Base-by-base conservation (phyloP, 1,140 invertebrate genomes). In the Zelostemma sp. region DNA sequence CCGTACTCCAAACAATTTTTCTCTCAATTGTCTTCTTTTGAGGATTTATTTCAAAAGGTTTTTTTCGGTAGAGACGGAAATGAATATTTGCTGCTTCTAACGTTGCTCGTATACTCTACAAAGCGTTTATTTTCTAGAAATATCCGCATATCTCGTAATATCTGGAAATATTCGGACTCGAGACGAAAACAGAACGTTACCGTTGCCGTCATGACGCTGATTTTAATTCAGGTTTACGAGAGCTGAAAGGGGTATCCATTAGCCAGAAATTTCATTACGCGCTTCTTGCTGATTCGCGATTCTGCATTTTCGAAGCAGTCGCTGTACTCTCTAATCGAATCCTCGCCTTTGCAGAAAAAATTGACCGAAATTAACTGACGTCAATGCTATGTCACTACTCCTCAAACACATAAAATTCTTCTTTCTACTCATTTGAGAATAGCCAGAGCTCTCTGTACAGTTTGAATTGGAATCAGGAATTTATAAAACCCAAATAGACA, bases 141-240 rank as follows among this genome's bases (percentile, higher is more conserved):
- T 70, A 70, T 65, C 56, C 68, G 53, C 53, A 43, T 61, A 64
- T 69, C 67, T 46, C 61, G 67, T 69, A 69, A 69, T 69, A 70
- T 65, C 68, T 66, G 59, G 62, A 66, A 71, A 59, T 63, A 60
- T 58, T 57, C 57, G 21, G 50, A 57, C 46, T 63, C 62, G 55
- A 60, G 50, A 63, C 59, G 71, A 63, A 69, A 60, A 65, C 68
- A 69, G 67, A 65, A 62, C 55, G 62, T 66, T 63, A 54, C 62
- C 64, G 64, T 63, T 67, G 50, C 58, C 68, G 73, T 70, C 66
- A 67, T 56, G 56, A 65, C 63, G 69, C 72, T 73, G 73, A 75
- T 74, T 77, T 79, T 76, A 77, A 72, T 72, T 66, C 61, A 60
- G 68, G 65, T 69, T 73, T 75, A 72, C 71, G 68, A 68, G 59